Conservation (phyloP, 2,797 vertebrate species). For the Bothrops alternatus region DNA sequence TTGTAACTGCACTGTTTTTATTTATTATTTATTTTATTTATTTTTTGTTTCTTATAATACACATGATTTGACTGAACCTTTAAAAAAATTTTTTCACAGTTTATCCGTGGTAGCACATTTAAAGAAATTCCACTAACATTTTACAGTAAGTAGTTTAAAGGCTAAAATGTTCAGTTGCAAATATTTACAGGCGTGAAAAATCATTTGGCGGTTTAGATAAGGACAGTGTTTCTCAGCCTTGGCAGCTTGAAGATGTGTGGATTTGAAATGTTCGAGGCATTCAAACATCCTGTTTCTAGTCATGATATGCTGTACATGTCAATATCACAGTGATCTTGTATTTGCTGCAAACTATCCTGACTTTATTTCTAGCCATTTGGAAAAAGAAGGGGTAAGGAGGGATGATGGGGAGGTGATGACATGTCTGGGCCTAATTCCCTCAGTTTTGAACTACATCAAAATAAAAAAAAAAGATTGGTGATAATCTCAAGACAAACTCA, state of each 20-base stretch:
- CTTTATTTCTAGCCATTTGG: background rate
- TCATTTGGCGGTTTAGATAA: background rate
- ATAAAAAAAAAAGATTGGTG: background rate
- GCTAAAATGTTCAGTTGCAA: background rate
- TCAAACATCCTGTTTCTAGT: background rate
- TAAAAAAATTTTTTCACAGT: slow-evolving; percentile 74
- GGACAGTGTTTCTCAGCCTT: background rate
- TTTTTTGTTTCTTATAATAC: background rate
- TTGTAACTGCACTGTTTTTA: background rate
- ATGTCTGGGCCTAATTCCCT: background rate
- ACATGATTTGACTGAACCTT: slow-evolving; percentile 12
- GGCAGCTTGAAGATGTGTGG: background rate
- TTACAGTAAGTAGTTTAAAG: slow-evolving; percentile 78
- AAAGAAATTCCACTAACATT: slow-evolving; percentile 88
- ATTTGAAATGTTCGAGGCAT: background rate
- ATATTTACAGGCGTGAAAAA: background rate
- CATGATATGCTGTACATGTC: background rate
- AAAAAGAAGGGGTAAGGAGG: background rate
- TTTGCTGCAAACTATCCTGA: background rate
- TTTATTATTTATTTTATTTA: background rate
- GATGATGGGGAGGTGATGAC: background rate
- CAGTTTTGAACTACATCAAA: background rate
- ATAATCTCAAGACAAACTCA: background rate
- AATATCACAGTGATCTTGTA: background rate
- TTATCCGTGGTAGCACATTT: slow-evolving; percentile 84